These are phyloP conservation scores for Drosophila pandora DNA, from an alignment of 1,140 invertebrate species.

Conservation along the genomic window DNA sequence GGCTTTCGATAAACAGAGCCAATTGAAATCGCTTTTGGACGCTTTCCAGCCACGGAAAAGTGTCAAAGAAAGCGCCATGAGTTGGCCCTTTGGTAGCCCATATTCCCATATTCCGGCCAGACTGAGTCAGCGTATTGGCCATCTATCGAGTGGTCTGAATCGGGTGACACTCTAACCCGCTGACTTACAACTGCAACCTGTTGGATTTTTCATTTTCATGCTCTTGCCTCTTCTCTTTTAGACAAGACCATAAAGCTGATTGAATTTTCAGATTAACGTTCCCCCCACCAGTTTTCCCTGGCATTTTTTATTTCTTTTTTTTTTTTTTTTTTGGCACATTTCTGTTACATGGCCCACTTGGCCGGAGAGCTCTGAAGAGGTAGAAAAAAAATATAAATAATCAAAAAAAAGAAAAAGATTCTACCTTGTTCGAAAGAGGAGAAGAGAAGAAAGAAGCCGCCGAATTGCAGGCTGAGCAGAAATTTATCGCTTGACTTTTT, in stretches of 20 bases:
- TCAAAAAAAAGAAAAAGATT: constrained; percentile 36
- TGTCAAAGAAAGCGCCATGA: constrained; percentile 48
- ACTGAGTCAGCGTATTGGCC: constrained; percentile 22
- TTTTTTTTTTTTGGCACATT: constrained; percentile 63
- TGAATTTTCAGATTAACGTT: constrained; percentile 67
- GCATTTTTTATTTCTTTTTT: constrained; percentile 29
- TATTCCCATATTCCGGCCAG: constrained; percentile 3
- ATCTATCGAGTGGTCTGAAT: constrained; percentile 19
- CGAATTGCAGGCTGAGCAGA: constrained; percentile 33
- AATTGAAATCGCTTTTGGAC: constrained; percentile 25
- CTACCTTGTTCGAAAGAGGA: constrained; percentile 13
- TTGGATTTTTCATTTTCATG: constrained; percentile 4
- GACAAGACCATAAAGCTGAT: constrained; percentile 48
- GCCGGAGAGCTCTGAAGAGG: constrained; percentile 11
- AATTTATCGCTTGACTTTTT: constrained; percentile 66
- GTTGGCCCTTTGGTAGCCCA: constrained; percentile 24
- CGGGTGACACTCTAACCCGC: constrained; percentile 37
- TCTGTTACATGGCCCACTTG: constrained; percentile 70
- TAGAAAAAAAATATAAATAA: constrained; percentile 37
- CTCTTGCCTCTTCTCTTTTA: background rate
- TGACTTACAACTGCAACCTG: constrained; percentile 33
- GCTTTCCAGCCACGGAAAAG: constrained; percentile 22
- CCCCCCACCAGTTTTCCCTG: constrained; percentile 31
- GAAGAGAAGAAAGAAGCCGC: constrained; percentile 43
- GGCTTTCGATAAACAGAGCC: constrained; percentile 27